A percentile compares a stretch with the other conserved stretches of the same genome.
Conservation (phyloP, 2,113 vertebrate species). For the Dinomys branickii region DNA sequence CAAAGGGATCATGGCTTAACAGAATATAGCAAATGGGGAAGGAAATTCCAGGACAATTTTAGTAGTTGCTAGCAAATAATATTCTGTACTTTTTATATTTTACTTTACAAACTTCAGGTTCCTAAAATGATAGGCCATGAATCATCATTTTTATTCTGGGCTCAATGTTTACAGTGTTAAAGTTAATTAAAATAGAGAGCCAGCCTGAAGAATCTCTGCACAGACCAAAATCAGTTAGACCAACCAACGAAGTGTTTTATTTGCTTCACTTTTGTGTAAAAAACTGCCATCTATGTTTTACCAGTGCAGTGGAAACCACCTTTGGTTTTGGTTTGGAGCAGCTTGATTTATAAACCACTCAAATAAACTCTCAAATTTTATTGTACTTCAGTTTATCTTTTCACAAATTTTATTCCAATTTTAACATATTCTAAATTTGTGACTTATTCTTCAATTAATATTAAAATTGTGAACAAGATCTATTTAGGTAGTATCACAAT, state of each 20-base stretch:
- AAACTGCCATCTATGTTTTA: background rate
- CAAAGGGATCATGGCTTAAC: background rate
- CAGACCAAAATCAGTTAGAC: background rate
- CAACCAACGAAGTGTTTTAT: background rate
- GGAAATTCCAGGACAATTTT: background rate
- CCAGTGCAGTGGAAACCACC: background rate
- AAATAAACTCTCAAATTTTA: background rate
- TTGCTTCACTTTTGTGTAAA: background rate
- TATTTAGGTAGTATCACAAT: background rate
- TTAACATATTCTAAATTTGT: constrained; percentile 1
- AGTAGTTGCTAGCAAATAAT: background rate
- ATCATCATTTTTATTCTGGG: background rate
- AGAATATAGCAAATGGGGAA: background rate
- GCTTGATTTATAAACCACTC: background rate
- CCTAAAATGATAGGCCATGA: background rate
- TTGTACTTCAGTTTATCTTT: background rate
- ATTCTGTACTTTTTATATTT: background rate
- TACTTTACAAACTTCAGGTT: background rate
- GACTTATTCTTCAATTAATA: background rate
- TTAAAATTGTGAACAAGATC: background rate
- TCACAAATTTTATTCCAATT: background rate
- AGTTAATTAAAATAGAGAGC: background rate
- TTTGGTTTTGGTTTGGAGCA: background rate
- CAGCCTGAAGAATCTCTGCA: background rate
- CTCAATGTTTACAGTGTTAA: background rate